Base-by-base conservation (phyloP, 2,888 invertebrate genomes). In the Thera obeliscata region DNA sequence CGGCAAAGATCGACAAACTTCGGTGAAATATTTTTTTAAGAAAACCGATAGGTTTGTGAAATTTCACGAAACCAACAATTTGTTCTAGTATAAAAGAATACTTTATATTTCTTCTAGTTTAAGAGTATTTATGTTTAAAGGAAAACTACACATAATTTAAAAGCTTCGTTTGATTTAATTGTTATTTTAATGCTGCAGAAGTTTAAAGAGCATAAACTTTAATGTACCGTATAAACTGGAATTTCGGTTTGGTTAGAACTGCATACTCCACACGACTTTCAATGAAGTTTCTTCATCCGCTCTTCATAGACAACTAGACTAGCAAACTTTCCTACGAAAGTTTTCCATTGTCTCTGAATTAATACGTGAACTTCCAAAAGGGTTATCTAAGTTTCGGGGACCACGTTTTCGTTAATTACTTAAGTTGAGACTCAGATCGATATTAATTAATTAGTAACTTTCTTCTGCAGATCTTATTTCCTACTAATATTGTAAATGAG, bases 331-430 rank as follows among this genome's bases (percentile, higher is more conserved):
- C 73, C 74, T 78, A 78, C 75, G 62, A 70, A 81, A 88, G 86
- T 87, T 87, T 88, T 87, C 72, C 88, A 89, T 89, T 90, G 87
- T 89, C 83, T 86, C 83, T 81, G 87, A 87, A 89, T 90, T 90
- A 91, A 90, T 91, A 88, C 87, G 84, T 87, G 87, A 90, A 90
- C 84, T 90, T 88, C 12, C 78, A 73, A 81, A 86, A 88, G 89
- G 90, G 87, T 90, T 89, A 87, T 87, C 89, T 87, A 87, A 90
- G 89, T 89, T 89, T 87, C 71, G 82, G 86, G 84, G 82, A 87
- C 87, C 86, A 83, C 87, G 87, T 87, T 89, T 86, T 88, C 90
- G 91, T 89, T 91, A 90, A 91, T 91, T 91, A 90, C 85, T 79
- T 77, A 87, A 91, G 84, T 92, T 91, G 75, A 74, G 70, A 75